Conservation (phyloP, 2,113 vertebrate species). For the Acrocephalus arundinaceus region DNA sequence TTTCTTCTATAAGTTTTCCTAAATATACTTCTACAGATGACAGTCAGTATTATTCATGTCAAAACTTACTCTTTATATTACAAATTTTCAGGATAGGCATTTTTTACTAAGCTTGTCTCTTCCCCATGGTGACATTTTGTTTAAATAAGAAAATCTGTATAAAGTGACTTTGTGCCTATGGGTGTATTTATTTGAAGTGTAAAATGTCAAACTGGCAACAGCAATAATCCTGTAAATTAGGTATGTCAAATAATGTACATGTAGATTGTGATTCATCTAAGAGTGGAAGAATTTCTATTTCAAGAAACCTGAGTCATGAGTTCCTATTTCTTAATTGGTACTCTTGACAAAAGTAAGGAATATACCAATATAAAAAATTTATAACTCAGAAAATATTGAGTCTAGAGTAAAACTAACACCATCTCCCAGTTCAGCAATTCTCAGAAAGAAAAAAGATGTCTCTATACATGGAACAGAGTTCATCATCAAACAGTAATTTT, state of each 20-base stretch:
- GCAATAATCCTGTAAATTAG: constrained; percentile 52
- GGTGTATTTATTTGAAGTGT: constrained; percentile 66
- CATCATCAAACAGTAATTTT: neutral
- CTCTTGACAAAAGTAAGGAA: constrained; percentile 33
- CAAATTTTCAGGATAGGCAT: neutral
- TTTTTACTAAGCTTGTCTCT: constrained; percentile 30
- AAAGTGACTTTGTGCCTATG: constrained; percentile 60
- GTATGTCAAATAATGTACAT: constrained; percentile 54
- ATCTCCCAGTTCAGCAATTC: neutral
- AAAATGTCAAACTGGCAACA: constrained; percentile 67
- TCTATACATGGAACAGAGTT: neutral
- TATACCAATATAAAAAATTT: neutral
- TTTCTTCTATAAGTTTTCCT: neutral
- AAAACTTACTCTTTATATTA: constrained; percentile 1
- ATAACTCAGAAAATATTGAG: constrained; percentile 26
- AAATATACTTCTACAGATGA: neutral
- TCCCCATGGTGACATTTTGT: constrained; percentile 51
- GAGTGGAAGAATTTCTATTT: constrained; percentile 46
- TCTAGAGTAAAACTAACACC: neutral
- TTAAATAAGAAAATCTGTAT: constrained; percentile 68
- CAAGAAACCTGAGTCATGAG: constrained; percentile 32
- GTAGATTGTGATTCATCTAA: constrained; percentile 62
- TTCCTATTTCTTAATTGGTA: constrained; percentile 40
- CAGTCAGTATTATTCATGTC: neutral
- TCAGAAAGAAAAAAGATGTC: neutral